Base-by-base conservation (phyloP, 1,140 invertebrate species). In the Melitaea cinxia region DNA sequence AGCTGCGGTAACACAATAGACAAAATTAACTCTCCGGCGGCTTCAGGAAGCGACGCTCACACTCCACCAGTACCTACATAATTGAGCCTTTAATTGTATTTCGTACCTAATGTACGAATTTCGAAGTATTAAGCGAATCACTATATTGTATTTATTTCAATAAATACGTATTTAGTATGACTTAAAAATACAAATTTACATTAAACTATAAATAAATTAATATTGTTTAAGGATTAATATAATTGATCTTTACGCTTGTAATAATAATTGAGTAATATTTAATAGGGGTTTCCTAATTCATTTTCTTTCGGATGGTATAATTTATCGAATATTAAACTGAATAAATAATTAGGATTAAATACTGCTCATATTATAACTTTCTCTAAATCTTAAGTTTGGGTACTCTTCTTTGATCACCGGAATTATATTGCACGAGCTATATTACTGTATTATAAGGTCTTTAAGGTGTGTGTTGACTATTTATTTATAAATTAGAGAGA, bases 41-140 rank as follows among this genome's bases (percentile, higher is more conserved):
- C 47, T 58, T 58, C 26, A 21, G 19, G 42, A 21, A 47, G 54
- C 21, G 14, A 12, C 21, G 37, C 37, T 42, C 14, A 23, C 45
- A 15, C 24, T 12, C 14, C 30, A n/a, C 33, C 4, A 7, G 37
- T 57, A 42, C 37, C 15, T 42, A 57, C 9, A 19, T 45, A 57
- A 57, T 57, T 45, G 54, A 37, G 9, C 37, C 23, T 23, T 57
- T 57, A 57, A 57, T 57, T 28, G 39, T 26, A 57, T 57, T 42
- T 42, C 54, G 37, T 42, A n/a, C n/a, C n/a, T n/a, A 57, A 45
- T 26, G 35, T 24, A 14, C 37, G 39, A 57, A 45, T 26, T 12
- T 21, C 54, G 12, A 21, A 23, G 21, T 23, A 47, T 47, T 47
- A 47, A n/a, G n/a, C n/a, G n/a, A n/a, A 47, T 47, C 17, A 23